These are phyloP conservation scores for Tragelaphus buxtoni DNA, from an alignment of 2,113 vertebrate genomes.

Conservation along the genomic window DNA sequence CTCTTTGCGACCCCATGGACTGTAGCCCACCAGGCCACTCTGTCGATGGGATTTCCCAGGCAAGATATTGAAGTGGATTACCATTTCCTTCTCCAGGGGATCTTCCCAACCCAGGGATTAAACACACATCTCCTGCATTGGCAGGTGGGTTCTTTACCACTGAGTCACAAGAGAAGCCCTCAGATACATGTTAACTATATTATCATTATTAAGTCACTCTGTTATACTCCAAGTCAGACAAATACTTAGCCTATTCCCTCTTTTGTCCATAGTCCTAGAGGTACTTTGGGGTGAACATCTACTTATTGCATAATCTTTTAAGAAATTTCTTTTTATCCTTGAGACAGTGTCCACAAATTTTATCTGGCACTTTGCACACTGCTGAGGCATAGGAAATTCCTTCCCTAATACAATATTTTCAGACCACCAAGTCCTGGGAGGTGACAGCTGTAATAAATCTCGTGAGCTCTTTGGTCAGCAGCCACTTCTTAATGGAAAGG, in stretches of 20 bases:
- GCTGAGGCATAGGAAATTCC: neutral
- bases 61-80: neutral
- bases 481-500: conserved; percentile 39
- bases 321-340: neutral
- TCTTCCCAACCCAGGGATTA: neutral
- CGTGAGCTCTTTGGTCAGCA: neutral
- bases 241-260: neutral
- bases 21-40: neutral
- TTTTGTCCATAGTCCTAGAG: neutral
- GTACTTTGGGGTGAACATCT: neutral
- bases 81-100: neutral
- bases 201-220: neutral
- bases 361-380: neutral
- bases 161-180: neutral
- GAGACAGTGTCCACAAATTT: neutral
- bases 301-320: neutral
- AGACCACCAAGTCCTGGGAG: neutral
- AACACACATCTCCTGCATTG: neutral
- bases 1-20: neutral
- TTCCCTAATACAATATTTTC: neutral
- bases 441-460: neutral
- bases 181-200: neutral
- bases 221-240: neutral
- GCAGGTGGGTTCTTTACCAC: neutral
- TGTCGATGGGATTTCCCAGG: neutral